phyloP scores from a whole-genome alignment of 2,888 invertebrate species.

The Lycophotia porphyrea region DNA sequence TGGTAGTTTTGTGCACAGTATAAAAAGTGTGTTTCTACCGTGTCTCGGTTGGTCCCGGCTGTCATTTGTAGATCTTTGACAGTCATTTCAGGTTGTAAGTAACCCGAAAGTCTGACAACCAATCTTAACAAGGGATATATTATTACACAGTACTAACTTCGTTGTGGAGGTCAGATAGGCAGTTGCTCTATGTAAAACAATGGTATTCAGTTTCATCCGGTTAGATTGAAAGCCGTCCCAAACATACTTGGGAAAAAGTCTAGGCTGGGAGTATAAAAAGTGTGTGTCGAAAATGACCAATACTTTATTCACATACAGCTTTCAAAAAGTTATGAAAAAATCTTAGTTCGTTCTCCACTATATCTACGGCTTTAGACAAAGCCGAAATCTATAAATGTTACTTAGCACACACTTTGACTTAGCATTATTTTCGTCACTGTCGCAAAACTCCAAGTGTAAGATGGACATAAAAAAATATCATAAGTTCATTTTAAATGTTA shows the following conservation, averaged over 20 bases:
- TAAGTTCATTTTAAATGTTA: neutral
- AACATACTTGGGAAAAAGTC: neutral
- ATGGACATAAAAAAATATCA: neutral
- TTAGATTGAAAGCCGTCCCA: neutral
- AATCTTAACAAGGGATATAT: too few relatives aligned
- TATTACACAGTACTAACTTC: neutral
- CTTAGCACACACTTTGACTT: neutral
- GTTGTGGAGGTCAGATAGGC: neutral
- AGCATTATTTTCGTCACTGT: neutral
- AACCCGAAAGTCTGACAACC: neutral
- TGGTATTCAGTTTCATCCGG: neutral
- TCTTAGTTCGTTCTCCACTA: neutral
- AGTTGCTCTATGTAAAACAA: neutral
- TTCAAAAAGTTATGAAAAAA: neutral
- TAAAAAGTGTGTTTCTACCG: neutral
- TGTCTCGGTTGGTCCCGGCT: neutral
- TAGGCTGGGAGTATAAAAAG: conserved; percentile 11
- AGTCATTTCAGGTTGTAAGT: neutral
- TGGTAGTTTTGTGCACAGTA: conserved; percentile 45
- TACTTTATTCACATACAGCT: neutral
- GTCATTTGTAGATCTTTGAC: neutral
- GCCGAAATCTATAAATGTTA: neutral
- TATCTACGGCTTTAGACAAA: neutral
- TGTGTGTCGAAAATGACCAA: conserved; percentile 25
- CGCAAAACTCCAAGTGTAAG: neutral